Evolutionary conservation across 1,140 invertebrate genomes (phyloP).

Genomic region (Notospermus geniculatus): DNA sequence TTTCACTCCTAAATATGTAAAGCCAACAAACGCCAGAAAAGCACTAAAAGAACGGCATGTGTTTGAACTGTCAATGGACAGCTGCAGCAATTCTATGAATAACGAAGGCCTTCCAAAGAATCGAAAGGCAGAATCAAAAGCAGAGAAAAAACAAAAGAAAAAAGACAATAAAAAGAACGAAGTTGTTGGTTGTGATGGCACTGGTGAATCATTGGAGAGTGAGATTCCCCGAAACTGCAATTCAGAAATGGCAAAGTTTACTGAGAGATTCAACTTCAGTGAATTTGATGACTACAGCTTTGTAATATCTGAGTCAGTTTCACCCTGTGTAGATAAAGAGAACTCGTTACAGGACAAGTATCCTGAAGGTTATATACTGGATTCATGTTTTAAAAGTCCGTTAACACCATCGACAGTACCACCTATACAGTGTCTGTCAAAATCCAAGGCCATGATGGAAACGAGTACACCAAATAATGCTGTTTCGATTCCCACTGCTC

Average conservation of each 20-base stretch:
- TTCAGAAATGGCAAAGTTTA: neutral
- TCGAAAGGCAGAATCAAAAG: neutral
- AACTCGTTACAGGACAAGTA: conserved; percentile 7
- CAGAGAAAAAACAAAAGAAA: neutral
- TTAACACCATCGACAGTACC: neutral
- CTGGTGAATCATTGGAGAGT: neutral
- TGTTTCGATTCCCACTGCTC: neutral
- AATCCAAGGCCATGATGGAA: neutral
- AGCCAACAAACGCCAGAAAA: neutral
- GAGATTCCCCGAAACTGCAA: neutral
- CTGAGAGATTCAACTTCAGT: conserved; percentile 32
- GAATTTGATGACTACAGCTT: conserved; percentile 45
- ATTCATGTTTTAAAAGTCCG: conserved; percentile 30
- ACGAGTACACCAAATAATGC: conserved; percentile 10
- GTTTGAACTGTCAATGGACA: neutral
- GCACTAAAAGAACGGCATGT: conserved; percentile 6
- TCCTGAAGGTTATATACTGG: conserved; percentile 15
- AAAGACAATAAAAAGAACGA: neutral
- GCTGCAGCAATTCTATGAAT: neutral
- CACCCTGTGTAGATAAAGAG: neutral
- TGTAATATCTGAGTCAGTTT: conserved; percentile 25
- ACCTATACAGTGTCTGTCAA: neutral
- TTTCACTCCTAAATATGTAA: conserved; percentile 3
- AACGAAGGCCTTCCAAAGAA: neutral
- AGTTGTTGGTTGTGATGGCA: too few relatives aligned